Base-by-base conservation (phyloP, 2,797 vertebrate species). In the Sarcophilus harrisii region DNA sequence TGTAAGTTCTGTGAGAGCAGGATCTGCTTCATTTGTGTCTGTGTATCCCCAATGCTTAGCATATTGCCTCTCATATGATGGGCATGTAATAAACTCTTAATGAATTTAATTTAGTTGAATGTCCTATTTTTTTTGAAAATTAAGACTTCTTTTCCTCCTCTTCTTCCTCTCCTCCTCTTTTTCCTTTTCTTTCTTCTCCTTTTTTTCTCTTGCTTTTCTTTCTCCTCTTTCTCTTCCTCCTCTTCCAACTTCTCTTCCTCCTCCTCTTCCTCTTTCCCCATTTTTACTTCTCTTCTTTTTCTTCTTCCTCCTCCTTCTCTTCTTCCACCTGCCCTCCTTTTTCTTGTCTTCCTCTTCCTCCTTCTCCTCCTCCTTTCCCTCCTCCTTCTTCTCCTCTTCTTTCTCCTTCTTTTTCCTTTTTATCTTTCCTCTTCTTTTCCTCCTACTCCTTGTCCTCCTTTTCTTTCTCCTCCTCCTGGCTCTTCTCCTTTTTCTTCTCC, bases 301-400 rank as follows among this genome's bases (percentile, higher is more conserved):
- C 11, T 2, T 66, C 13, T 12, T 66, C 30, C 4, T 66, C 0
- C 4, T 66, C 3, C 3, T 6, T 1, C 1, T 66, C 4, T 21
- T 58, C 58, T 58, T 18, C 18, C 0, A 24, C 58, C 5, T 21
- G 24, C 21, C 21, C 3, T 58, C 21, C 21, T 21, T 58, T 16
- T 58, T 55, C 54, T 55, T 55, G 8, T 21, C 21, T 4, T 58
- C 58, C 5, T 21, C 21, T 52, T 52, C 4, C 58, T 24, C 58
- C 21, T 18, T 21, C 18, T 58, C 0, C 5, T 24, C 58, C 54
- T 54, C 5, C 5, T 54, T 6, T 54, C 54, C 54, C 54, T 54
- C 8, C 9, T 55, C 10, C 54, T 11, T 55, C 9, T 55, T 10
- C 54, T 55, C 54, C 54, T 55, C 5, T 55, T 55, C 54, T 5